Percentiles rank a stretch among this genome's conserved stretches.
These are phyloP conservation scores for Benitochromis conjunctus DNA, from an alignment of 2,113 vertebrate species.

Conservation along the genomic window DNA sequence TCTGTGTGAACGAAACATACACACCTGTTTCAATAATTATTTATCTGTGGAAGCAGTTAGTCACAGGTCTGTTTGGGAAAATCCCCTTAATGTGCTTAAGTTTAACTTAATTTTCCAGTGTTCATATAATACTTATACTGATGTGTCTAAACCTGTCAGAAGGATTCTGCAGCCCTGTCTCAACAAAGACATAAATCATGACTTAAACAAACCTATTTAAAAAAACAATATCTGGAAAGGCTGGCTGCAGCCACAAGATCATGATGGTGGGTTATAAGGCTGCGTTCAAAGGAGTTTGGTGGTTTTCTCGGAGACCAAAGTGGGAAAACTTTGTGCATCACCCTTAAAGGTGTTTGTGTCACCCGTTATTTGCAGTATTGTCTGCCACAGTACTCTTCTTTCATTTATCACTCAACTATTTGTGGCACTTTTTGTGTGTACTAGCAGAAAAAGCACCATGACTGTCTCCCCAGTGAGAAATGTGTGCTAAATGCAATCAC, in stretches of 20 bases:
- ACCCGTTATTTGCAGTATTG: background rate
- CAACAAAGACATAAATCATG: background rate
- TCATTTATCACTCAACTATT: background rate
- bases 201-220: background rate
- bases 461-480: background rate
- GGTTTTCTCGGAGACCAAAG: background rate
- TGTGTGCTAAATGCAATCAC: background rate
- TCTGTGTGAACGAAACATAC: background rate
- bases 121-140: background rate
- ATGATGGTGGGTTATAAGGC: background rate
- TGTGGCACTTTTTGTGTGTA: background rate
- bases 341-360: background rate
- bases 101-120: background rate
- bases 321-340: background rate
- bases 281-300: background rate
- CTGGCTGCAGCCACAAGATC: background rate
- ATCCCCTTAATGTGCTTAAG: background rate
- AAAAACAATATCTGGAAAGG: background rate
- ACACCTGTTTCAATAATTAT: background rate
- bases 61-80: background rate
- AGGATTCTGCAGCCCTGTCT: background rate
- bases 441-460: background rate
- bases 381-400: background rate
- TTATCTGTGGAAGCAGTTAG: background rate
- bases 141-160: background rate